Percentiles rank a stretch among this genome's conserved stretches.
Evolutionary conservation across 2,888 invertebrate genomes (phyloP).

Genomic region (Trisateles emortualis): DNA sequence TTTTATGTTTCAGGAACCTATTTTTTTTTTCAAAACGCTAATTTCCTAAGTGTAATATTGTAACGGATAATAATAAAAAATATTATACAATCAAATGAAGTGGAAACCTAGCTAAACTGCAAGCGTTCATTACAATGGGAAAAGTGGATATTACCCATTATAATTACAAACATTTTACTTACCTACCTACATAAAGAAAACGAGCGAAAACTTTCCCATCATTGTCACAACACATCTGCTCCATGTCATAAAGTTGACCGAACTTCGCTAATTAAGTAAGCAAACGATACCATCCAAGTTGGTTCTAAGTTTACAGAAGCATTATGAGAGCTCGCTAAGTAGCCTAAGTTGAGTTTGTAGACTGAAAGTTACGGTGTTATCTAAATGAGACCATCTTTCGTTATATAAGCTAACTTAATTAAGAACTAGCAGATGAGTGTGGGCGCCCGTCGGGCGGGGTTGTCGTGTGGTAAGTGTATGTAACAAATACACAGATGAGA

Average conservation of each 20-base stretch:
- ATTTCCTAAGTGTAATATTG: too few species aligned
- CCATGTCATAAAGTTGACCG: constrained; percentile 57
- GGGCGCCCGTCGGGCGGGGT: constrained; percentile 78
- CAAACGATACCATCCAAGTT: constrained; percentile 49
- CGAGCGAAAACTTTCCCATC: constrained; percentile 15
- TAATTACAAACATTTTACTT: background rate
- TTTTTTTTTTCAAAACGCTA: too few species aligned
- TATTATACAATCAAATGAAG: too few species aligned
- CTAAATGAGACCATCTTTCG: constrained; percentile 88
- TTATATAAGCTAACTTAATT: constrained; percentile 88
- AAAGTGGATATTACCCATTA: background rate
- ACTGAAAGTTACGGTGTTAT: constrained; percentile 85
- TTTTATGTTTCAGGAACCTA: too few species aligned
- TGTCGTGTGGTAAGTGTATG: constrained; percentile 62
- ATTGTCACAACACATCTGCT: constrained; percentile 44
- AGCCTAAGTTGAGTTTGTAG: constrained; percentile 75
- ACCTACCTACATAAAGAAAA: background rate
- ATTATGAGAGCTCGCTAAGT: constrained; percentile 76
- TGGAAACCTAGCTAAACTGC: too few species aligned
- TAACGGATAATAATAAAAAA: too few species aligned
- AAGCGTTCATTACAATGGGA: too few species aligned
- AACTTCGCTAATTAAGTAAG: constrained; percentile 72
- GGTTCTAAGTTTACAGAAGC: constrained; percentile 52
- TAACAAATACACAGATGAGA: constrained; percentile 3
- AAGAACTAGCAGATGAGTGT: constrained; percentile 87